A percentile compares a stretch with the other conserved stretches of the same genome.
These are phyloP conservation scores for Lutjanus erythropterus DNA, from an alignment of 2,113 vertebrate species.

Conservation along the genomic window DNA sequence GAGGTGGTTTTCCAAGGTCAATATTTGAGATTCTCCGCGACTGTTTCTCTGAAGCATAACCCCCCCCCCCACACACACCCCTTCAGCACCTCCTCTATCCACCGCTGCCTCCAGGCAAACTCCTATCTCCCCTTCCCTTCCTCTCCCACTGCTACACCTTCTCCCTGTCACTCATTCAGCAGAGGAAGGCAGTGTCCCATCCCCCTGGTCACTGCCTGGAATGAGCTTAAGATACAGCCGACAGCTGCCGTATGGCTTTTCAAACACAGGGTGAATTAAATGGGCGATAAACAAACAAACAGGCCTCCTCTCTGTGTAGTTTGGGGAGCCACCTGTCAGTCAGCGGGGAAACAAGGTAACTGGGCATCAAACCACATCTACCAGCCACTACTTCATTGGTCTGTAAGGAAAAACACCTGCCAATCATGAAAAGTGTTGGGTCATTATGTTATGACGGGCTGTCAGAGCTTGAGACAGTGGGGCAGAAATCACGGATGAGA, in stretches of 20 bases:
- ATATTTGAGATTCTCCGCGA: constrained; percentile 70
- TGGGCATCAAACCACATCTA: constrained; percentile 51
- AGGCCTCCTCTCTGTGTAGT: constrained; percentile 25
- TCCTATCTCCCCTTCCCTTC: constrained; percentile 47
- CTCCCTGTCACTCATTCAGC: constrained; percentile 62
- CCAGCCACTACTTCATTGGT: constrained; percentile 56
- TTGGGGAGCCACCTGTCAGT: constrained; percentile 67
- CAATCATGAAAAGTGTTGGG: constrained; percentile 81
- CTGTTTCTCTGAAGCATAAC: constrained; percentile 58
- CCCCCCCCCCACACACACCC: background rate
- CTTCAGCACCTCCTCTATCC: constrained; percentile 24
- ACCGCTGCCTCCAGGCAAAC: constrained; percentile 51
- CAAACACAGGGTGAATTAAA: constrained; percentile 60
- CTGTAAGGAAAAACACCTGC: constrained; percentile 72
- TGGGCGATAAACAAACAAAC: constrained; percentile 60
- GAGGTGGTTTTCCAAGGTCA: constrained; percentile 82
- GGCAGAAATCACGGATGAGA: constrained; percentile 44
- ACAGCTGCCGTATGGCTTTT: constrained; percentile 47
- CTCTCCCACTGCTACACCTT: constrained; percentile 34
- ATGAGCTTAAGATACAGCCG: constrained; percentile 24
- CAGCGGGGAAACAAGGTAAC: constrained; percentile 55
- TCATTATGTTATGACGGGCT: constrained; percentile 80
- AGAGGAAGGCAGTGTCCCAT: constrained; percentile 32
- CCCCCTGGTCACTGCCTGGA: constrained; percentile 39
- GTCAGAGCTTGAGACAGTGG: constrained; percentile 71